These are phyloP conservation scores for Amphiprion clarkii DNA, from an alignment of 2,797 vertebrate genomes.

Conservation along the genomic window DNA sequence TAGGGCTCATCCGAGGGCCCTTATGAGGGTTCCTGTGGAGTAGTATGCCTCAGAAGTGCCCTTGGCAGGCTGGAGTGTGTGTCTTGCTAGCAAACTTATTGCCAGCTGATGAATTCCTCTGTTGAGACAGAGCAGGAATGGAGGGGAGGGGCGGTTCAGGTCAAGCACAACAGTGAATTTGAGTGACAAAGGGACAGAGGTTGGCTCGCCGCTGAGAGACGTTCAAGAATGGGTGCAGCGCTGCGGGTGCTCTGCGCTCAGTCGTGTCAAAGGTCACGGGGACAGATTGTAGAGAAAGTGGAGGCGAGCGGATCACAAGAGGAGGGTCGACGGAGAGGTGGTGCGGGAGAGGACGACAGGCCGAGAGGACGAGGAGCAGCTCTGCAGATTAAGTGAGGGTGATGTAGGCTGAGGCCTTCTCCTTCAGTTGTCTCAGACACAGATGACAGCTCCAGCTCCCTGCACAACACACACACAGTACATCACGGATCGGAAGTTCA, in stretches of 20 bases:
- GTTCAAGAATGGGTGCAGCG: constrained; percentile 38
- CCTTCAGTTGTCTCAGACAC: constrained; percentile 94
- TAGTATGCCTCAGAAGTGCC: constrained; percentile 77
- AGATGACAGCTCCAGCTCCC: constrained; percentile 97
- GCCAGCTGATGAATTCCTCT: constrained; percentile 75
- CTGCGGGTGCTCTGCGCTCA: constrained; percentile 50
- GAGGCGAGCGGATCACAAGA: constrained; percentile 25
- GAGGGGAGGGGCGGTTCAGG: constrained; percentile 26
- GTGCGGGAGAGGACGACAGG: constrained; percentile 68
- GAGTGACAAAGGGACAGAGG: constrained; percentile 53
- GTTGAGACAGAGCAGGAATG: constrained; percentile 65
- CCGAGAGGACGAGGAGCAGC: constrained; percentile 58
- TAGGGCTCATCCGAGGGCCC: constrained; percentile 79
- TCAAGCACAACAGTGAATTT: constrained; percentile 57
- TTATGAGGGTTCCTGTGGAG: constrained; percentile 75
- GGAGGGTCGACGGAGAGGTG: constrained; percentile 41
- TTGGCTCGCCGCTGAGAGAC: constrained; percentile 40
- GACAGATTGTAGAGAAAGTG: constrained; percentile 35
- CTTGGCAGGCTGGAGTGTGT: constrained; percentile 75
- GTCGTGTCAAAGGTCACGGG: constrained; percentile 63
- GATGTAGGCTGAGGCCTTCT: constrained; percentile 96
- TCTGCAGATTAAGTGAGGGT: constrained; percentile 90
- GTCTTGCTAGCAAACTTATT: constrained; percentile 76
- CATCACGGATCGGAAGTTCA: constrained; percentile 68
- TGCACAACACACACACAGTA: constrained; percentile 70